Evolutionary conservation across 2,797 vertebrate genomes (phyloP).

Genomic region (Buceros bicornis): DNA sequence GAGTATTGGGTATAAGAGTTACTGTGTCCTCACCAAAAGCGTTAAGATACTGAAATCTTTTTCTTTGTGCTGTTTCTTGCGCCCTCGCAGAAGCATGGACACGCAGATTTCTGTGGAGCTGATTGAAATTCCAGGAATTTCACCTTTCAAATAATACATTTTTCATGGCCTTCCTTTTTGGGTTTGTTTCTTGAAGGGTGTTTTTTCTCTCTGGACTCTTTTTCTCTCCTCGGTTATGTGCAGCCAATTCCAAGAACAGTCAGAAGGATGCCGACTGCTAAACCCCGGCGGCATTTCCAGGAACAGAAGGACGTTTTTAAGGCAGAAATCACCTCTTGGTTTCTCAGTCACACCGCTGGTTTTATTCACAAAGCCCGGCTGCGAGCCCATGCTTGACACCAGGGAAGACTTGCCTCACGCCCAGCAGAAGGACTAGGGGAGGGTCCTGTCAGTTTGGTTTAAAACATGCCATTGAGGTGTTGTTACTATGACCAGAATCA

Average conservation of each 20-base stretch:
- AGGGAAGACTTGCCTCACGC: rapidly evolving
- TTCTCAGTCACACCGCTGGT: not conserved
- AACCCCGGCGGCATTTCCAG: not conserved
- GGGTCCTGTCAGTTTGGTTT: not conserved
- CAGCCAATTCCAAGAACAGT: not conserved
- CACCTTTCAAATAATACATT: not conserved
- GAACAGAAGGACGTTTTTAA: not conserved
- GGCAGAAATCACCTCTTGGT: not conserved
- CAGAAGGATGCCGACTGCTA: not conserved
- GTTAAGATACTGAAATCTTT: not conserved
- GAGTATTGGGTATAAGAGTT: not conserved
- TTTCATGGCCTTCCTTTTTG: not conserved
- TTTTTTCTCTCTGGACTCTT: not conserved
- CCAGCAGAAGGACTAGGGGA: not conserved
- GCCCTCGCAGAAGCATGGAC: not conserved
- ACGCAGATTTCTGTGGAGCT: not conserved
- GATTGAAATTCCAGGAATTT: not conserved
- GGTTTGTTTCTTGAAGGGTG: not conserved
- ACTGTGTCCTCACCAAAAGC: not conserved
- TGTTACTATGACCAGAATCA: not conserved
- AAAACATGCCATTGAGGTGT: not conserved
- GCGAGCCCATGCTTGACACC: not conserved
- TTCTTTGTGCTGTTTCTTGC: not conserved
- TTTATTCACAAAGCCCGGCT: not conserved
- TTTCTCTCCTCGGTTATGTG: not conserved